Evolutionary conservation across 2,888 invertebrate genomes (phyloP).

Genomic region (Drosophila fulvimacula): DNA sequence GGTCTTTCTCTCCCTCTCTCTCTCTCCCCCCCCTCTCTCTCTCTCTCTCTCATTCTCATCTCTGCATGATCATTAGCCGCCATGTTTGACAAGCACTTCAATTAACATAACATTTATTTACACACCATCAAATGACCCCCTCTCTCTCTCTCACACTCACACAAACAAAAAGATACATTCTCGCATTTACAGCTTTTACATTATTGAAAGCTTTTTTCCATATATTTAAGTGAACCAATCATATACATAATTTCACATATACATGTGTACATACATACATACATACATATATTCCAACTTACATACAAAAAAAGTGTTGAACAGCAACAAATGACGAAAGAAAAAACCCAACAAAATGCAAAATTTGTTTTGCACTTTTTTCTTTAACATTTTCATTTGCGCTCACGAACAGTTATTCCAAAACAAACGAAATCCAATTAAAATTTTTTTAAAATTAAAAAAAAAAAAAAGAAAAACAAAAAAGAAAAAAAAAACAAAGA

Average conservation of each 20-base stretch:
- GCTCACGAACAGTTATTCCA: constrained; percentile 15
- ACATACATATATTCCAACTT: neutral
- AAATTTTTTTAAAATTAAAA: neutral
- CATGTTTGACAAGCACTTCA: neutral
- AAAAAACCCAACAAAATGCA: neutral
- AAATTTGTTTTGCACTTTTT: constrained; percentile 5
- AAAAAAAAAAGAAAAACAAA: neutral
- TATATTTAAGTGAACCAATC: neutral
- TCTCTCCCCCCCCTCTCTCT: neutral
- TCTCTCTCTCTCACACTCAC: neutral
- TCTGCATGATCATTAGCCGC: constrained; percentile 1
- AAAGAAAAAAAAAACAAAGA: neutral
- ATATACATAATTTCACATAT: neutral
- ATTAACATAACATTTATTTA: constrained; percentile 1
- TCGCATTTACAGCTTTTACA: neutral
- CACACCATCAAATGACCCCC: neutral
- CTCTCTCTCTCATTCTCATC: neutral
- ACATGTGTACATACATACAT: neutral
- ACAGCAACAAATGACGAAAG: constrained; percentile 18
- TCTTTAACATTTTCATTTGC: constrained; percentile 12
- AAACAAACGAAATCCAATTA: neutral
- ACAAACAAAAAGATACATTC: neutral
- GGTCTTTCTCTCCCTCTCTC: neutral
- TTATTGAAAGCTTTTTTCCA: neutral
- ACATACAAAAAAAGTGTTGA: neutral